phyloP scores from a whole-genome alignment of 53 echinoderm and acorn worm genomes.

The Astropecten irregularis region DNA sequence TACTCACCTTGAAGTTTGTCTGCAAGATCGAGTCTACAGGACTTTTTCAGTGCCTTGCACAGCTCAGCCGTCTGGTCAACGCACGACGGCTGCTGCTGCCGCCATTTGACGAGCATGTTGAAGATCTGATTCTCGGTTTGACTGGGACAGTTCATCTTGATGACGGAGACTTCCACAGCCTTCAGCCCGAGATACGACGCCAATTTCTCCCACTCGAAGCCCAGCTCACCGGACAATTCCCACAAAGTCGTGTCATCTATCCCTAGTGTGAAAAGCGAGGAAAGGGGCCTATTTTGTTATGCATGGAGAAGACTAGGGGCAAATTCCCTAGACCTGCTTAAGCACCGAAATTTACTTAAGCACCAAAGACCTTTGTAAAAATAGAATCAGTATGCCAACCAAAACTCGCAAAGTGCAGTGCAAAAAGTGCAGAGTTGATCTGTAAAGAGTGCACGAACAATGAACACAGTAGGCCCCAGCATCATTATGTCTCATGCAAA shows the following conservation, averaged over 20 bases:
- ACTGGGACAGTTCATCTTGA: neutral
- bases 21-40: neutral
- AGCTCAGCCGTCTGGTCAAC: neutral
- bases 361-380: too few relatives aligned
- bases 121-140: slow-evolving; percentile 26
- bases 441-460: neutral
- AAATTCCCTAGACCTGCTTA: too few relatives aligned
- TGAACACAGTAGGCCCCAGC: neutral
- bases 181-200: neutral
- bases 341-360: too few relatives aligned
- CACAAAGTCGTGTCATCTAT: neutral
- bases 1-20: neutral
- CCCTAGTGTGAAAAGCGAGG: neutral
- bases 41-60: neutral
- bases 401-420: too few relatives aligned
- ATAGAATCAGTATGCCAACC: too few relatives aligned
- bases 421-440: neutral
- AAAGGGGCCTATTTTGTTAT: neutral
- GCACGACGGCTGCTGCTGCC: neutral
- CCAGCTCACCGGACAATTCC: neutral
- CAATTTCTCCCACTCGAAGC: slow-evolving; percentile 1
- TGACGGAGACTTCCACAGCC: neutral
- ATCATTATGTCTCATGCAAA: neutral
- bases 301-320: too few relatives aligned
- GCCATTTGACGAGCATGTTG: slow-evolving; percentile 1